Evolutionary conservation across 2,113 vertebrate genomes (phyloP).

Genomic region (Eira barbara): DNA sequence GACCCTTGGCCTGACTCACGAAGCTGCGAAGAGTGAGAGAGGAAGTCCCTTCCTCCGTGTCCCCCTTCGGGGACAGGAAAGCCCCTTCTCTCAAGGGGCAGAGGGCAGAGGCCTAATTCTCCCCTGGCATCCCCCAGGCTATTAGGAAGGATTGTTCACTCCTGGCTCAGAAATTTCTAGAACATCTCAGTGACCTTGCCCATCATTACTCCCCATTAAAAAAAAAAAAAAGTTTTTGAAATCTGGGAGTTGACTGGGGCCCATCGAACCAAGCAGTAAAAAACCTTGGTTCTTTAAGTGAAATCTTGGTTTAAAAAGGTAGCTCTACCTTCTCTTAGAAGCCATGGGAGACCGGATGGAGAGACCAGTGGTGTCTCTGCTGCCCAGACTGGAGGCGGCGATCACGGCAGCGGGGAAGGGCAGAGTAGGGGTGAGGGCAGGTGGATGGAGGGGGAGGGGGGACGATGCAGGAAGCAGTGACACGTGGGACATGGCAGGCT

Average conservation of each 20-base stretch:
- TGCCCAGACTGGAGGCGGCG: neutral
- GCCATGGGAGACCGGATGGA: neutral
- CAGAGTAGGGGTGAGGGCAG: neutral
- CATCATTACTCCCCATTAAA: neutral
- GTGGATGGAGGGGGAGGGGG: neutral
- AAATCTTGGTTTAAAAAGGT: conserved; percentile 22
- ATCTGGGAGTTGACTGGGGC: neutral
- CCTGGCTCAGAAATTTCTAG: conserved; percentile 39
- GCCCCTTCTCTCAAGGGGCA: neutral
- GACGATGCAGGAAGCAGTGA: conserved; percentile 45
- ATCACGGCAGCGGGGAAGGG: neutral
- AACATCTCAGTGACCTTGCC: neutral
- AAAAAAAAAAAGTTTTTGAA: conserved; percentile 2
- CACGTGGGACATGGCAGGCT: neutral
- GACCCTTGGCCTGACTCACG: neutral
- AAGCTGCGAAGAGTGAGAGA: neutral
- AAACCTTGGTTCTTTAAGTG: neutral
- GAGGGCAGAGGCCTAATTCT: neutral
- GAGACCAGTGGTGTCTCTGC: rapidly evolving
- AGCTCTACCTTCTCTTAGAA: neutral
- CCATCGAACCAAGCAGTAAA: neutral
- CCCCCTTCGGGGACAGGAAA: neutral
- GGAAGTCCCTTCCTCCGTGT: neutral
- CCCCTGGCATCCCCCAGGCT: neutral
- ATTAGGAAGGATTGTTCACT: neutral